Evolutionary conservation across 2,797 vertebrate genomes (phyloP).

Genomic region (Lerista edwardsae): DNA sequence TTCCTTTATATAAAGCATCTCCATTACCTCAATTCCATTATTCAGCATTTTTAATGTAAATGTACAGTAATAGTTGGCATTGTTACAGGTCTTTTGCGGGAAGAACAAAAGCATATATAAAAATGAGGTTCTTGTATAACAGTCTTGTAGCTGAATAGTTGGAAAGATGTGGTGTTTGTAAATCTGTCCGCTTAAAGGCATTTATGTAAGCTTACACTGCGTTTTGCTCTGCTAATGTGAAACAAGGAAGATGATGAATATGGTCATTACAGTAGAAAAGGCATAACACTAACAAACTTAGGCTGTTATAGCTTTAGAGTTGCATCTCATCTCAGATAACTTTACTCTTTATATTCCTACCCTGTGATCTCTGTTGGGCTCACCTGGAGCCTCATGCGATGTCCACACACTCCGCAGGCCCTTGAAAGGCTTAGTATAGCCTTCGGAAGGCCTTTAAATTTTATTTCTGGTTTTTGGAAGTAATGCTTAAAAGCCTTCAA

Average conservation of each 20-base stretch:
- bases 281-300: background rate
- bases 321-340: background rate
- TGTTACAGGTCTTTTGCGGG: slow-evolving; percentile 23
- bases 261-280: background rate
- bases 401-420: too few relatives aligned
- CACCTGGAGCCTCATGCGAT: too few relatives aligned
- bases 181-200: slow-evolving; percentile 16
- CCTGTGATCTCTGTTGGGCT: background rate
- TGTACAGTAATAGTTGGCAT: slow-evolving; percentile 27
- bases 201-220: slow-evolving; percentile 2
- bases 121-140: slow-evolving; percentile 32
- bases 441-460: too few relatives aligned
- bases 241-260: background rate
- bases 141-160: slow-evolving; percentile 2
- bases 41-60: slow-evolving; percentile 38
- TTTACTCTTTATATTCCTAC: background rate
- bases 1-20: slow-evolving; percentile 11
- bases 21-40: slow-evolving; percentile 32
- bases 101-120: slow-evolving; percentile 23
- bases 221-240: background rate
- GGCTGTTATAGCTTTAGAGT: background rate
- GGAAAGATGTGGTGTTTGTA: slow-evolving; percentile 22
- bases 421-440: too few relatives aligned
- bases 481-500: too few relatives aligned
- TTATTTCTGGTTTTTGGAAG: too few relatives aligned